Percentiles rank a stretch among this genome's conserved stretches.
These are phyloP conservation scores for Pteruthius melanotis DNA, from an alignment of 2,113 vertebrate species.

Conservation along the genomic window DNA sequence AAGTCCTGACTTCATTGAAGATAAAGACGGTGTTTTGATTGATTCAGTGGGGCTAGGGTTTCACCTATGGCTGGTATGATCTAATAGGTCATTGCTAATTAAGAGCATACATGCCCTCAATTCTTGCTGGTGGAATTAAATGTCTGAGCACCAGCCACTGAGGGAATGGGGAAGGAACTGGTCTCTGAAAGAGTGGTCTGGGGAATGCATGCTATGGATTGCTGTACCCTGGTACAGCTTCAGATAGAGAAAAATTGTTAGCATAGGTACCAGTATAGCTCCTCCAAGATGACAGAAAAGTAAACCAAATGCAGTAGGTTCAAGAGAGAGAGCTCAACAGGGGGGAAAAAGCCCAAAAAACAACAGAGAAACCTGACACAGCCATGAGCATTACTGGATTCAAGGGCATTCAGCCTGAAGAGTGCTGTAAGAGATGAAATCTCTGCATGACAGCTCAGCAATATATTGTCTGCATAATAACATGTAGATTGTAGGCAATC, in stretches of 20 bases:
- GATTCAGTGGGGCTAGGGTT: conserved; percentile 9
- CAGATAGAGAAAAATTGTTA: neutral
- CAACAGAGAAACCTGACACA: neutral
- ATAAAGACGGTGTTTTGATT: conserved; percentile 27
- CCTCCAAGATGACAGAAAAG: neutral
- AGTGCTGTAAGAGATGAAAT: neutral
- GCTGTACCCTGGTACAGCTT: neutral
- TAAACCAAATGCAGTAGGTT: neutral
- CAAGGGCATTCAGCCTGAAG: neutral
- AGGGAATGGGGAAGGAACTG: neutral
- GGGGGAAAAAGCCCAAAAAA: accelerated
- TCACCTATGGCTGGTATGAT: conserved; percentile 34
- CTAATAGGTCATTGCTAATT: conserved; percentile 37
- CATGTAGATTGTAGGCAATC: neutral
- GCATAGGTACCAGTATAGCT: neutral
- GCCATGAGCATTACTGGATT: neutral
- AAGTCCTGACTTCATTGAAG: conserved; percentile 18
- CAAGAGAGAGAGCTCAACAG: neutral
- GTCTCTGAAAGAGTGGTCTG: neutral
- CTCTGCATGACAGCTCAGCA: neutral
- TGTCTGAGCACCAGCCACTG: neutral
- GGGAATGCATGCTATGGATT: accelerated
- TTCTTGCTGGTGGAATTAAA: conserved; percentile 5
- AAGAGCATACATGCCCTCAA: neutral
- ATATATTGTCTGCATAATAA: neutral